Evolutionary conservation across 2,888 invertebrate genomes (phyloP).

Genomic region (Rotaria sp.): DNA sequence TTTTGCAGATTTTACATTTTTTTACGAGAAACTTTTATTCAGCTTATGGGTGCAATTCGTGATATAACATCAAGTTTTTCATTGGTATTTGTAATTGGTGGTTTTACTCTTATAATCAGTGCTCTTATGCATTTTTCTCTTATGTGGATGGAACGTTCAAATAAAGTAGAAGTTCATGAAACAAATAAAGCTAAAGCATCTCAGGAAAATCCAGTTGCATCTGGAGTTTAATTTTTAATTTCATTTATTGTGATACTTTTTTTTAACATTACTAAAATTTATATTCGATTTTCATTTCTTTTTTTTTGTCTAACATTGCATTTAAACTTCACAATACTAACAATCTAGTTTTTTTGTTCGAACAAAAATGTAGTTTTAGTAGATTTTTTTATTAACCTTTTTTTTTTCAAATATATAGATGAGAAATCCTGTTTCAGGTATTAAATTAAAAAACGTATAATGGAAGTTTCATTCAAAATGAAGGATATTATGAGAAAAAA

Average conservation of each 20-base stretch:
- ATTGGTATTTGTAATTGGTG: not conserved
- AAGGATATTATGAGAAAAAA: too few species aligned
- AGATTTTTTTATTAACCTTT: too few species aligned
- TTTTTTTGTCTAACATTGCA: too few species aligned
- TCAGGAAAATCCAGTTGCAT: not conserved
- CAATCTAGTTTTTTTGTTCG: not conserved
- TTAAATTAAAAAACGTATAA: not conserved
- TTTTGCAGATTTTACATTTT: not conserved
- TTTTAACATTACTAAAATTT: too few species aligned
- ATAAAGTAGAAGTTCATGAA: not conserved
- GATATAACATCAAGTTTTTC: not conserved
- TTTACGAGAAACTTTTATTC: not conserved
- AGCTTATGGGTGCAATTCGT: not conserved
- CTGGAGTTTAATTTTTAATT: not conserved
- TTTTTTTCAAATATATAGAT: not conserved
- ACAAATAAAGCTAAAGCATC: not conserved
- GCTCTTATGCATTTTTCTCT: not conserved
- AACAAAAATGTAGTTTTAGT: not conserved
- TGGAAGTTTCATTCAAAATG: too few species aligned
- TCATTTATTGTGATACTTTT: not conserved
- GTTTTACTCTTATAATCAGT: not conserved
- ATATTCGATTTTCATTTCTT: too few species aligned
- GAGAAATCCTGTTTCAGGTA: not conserved
- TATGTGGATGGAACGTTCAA: not conserved
- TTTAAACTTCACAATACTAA: too few species aligned